Evolutionary conservation across 2,113 vertebrate species (phyloP), one percentile per base, ranked within the genome.

Genomic region (Corydoras sp.): DNA sequence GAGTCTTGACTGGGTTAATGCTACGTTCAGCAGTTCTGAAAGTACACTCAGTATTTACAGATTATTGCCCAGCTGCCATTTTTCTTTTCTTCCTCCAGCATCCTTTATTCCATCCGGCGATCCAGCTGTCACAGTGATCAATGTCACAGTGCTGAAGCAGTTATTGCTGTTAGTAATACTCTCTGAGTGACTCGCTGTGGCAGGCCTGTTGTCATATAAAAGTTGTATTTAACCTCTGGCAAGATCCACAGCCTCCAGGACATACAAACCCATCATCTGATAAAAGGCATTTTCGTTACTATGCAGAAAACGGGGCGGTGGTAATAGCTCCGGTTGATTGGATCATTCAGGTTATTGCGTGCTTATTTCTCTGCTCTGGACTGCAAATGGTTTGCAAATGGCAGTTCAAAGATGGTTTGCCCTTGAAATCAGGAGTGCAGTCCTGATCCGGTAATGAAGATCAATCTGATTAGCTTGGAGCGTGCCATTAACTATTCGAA

Each of bases 221-320:
- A 14, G 29, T 29, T 70, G 31, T 10, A 12, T 63, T 29, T 53
- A 15, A 54, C 71, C 56, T 59, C 62, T 67, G 50, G 30, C 31
- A 55, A 61, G 35, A 58, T 9, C 5, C 9, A 3, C 51, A 56
- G 30, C 29, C 13, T 58, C n/a, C 54, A 49, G 55, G 4, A 18
- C 49, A 30, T 15, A 18, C 55, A 67, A 10, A n/a, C 5, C 18
- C 30, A 43, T 29, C 12, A 9, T 12, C 63, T 64, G 60, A 50
- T 49, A 30, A n/a, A 62, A 62, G 62, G 5, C 2, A 58, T 24
- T 18, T 32, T 50, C 69, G 76, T 71, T 60, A 64, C 59, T 58
- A 60, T 48, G 43, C 59, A 88, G 84, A 86, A 86, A 58, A 18
- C 12, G 12, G 12, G 35, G 18, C 24, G 15, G 11, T 30, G 62